Conservation (phyloP, 2,113 vertebrate species). For the Gulo gulo region DNA sequence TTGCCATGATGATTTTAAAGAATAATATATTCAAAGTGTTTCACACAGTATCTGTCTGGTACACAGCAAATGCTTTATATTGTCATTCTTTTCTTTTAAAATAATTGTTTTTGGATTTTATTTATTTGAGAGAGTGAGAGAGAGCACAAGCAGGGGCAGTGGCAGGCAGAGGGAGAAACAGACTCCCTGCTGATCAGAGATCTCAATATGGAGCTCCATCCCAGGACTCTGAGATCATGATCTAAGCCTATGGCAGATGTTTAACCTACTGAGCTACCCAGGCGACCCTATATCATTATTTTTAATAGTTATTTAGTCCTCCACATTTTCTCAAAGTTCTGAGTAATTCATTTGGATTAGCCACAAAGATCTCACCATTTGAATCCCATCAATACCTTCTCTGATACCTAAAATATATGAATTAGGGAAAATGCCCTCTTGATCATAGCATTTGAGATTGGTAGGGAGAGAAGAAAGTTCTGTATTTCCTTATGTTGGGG, state of each 20-base stretch:
- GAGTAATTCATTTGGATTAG: slow-evolving; percentile 31
- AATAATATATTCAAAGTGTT: neutral
- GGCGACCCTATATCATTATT: neutral
- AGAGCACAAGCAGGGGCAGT: neutral
- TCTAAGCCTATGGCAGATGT: neutral
- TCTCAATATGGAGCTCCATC: neutral
- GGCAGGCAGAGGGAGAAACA: neutral
- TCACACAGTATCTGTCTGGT: neutral
- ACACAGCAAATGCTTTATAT: neutral
- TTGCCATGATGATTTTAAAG: neutral
- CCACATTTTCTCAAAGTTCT: slow-evolving; percentile 36
- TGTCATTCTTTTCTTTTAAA: neutral
- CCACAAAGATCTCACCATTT: slow-evolving; percentile 30
- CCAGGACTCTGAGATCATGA: neutral
- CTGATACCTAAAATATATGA: slow-evolving; percentile 39
- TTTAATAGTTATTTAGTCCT: neutral
- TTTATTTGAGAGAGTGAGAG: neutral
- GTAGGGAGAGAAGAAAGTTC: slow-evolving; percentile 21
- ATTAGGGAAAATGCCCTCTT: slow-evolving; percentile 55
- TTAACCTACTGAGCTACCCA: neutral
- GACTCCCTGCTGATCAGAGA: neutral
- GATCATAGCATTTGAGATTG: slow-evolving; percentile 40
- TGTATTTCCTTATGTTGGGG: slow-evolving; percentile 40
- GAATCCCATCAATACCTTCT: slow-evolving; percentile 35
- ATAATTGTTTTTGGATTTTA: neutral